Percentiles rank a stretch among this genome's conserved stretches.
phyloP scores from a whole-genome alignment of 2,888 invertebrate species.

The Erebia aethiops region DNA sequence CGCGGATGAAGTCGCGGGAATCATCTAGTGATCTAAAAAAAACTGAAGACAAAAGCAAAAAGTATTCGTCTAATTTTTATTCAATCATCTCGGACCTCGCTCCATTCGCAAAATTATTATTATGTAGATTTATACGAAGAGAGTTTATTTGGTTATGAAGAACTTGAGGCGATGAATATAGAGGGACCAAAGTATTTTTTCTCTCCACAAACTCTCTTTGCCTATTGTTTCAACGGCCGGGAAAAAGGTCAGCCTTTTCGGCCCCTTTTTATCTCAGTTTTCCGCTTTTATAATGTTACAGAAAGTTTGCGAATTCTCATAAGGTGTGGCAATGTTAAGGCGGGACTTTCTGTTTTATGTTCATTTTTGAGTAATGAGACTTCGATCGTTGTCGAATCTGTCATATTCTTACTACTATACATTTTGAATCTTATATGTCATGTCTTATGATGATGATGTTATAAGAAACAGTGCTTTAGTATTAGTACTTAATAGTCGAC shows the following conservation, averaged over 20 bases:
- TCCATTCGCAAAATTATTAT: constrained; percentile 31
- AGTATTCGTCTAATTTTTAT: constrained; percentile 34
- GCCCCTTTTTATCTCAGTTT: constrained; percentile 26
- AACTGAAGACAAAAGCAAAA: constrained; percentile 11
- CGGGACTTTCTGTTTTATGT: constrained; percentile 19
- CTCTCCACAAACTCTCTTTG: constrained; percentile 20
- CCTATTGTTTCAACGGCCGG: constrained; percentile 37
- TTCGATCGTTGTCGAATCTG: not conserved
- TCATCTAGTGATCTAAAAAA: not conserved
- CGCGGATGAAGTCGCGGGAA: too few relatives aligned
- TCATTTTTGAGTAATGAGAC: not conserved
- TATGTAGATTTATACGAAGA: constrained; percentile 38
- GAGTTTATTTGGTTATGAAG: constrained; percentile 41
- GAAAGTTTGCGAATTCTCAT: constrained; percentile 28
- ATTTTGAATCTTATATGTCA: too few relatives aligned
- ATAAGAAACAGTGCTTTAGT: too few relatives aligned
- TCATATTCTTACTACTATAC: not conserved
- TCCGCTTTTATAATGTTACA: constrained; percentile 35
- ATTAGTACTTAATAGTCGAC: too few relatives aligned
- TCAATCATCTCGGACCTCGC: constrained; percentile 35
- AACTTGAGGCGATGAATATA: constrained; percentile 39
- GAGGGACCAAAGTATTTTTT: constrained; percentile 32
- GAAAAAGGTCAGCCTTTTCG: constrained; percentile 20
- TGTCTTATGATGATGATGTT: too few relatives aligned
- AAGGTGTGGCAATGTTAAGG: constrained; percentile 25